These are phyloP conservation scores for Pherbina coryleti DNA, from an alignment of 2,888 invertebrate genomes.

Conservation along the genomic window DNA sequence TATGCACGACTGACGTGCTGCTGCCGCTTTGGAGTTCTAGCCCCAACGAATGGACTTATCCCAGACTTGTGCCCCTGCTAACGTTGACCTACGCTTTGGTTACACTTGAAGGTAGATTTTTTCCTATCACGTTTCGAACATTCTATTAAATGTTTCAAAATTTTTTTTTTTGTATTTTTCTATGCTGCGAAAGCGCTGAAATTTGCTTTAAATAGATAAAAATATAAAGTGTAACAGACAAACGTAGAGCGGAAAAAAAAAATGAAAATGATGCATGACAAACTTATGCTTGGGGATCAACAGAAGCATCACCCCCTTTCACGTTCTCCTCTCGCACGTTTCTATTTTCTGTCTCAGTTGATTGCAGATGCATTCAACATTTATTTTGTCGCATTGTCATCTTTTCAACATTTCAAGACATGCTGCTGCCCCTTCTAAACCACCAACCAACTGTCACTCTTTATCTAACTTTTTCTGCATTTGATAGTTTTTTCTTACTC, in stretches of 20 bases:
- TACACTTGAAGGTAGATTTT: not conserved
- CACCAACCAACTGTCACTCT: not conserved
- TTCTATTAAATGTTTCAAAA: conserved; percentile 35
- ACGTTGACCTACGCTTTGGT: not conserved
- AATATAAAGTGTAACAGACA: not conserved
- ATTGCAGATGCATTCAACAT: conserved; percentile 36
- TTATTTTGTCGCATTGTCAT: conserved; percentile 36
- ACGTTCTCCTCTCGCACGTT: not conserved
- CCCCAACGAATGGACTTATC: not conserved
- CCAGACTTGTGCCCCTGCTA: not conserved
- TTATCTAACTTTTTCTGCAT: too few species aligned
- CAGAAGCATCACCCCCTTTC: not conserved
- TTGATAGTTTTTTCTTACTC: not conserved
- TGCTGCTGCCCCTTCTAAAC: not conserved
- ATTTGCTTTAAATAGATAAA: not conserved
- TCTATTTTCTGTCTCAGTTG: conserved; percentile 1
- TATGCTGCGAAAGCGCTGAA: conserved; percentile 13
- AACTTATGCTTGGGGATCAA: not conserved
- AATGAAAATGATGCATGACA: not conserved
- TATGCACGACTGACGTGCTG: conserved; percentile 32
- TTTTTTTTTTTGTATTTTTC: not conserved
- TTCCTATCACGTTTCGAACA: conserved; percentile 36
- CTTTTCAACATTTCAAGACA: conserved; percentile 7
- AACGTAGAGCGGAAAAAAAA: not conserved
- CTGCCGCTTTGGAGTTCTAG: not conserved